Conservation (phyloP, 2,888 invertebrate genomes). For the Notodonta dromedarius region DNA sequence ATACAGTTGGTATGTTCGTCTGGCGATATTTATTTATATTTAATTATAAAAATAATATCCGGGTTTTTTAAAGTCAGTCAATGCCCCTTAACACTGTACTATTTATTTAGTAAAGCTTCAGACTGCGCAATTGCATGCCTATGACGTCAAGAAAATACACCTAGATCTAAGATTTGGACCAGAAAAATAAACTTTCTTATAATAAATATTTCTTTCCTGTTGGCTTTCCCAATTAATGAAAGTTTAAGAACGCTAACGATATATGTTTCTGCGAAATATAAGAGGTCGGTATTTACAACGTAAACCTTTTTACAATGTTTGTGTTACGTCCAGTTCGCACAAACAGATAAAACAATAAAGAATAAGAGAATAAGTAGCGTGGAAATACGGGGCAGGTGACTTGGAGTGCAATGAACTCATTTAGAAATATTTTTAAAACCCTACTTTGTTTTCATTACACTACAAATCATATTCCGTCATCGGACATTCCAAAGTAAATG, state of each 20-base stretch:
- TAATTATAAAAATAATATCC: too few species aligned
- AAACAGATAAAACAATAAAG: slow-evolving; percentile 12
- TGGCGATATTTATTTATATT: too few species aligned
- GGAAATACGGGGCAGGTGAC: not conserved
- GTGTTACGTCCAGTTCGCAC: slow-evolving; percentile 9
- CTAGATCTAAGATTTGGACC: not conserved
- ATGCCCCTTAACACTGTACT: not conserved
- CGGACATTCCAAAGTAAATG: too few species aligned
- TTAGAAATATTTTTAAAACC: not conserved
- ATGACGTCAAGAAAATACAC: not conserved
- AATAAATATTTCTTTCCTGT: not conserved
- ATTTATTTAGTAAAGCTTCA: not conserved
- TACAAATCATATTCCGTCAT: too few species aligned
- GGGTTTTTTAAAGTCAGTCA: not conserved
- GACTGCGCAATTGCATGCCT: not conserved
- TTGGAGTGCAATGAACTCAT: not conserved
- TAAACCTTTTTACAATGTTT: slow-evolving; percentile 19
- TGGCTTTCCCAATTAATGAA: not conserved
- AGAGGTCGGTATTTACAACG: slow-evolving; percentile 10
- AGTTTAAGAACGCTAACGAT: not conserved
- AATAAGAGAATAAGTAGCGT: slow-evolving; percentile 3
- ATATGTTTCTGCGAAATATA: not conserved
- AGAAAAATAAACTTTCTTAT: not conserved
- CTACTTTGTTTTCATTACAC: too few species aligned
- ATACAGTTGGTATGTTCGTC: too few species aligned